These are phyloP conservation scores for Andricus grossulariae DNA, from an alignment of 1,140 invertebrate species.

Conservation along the genomic window DNA sequence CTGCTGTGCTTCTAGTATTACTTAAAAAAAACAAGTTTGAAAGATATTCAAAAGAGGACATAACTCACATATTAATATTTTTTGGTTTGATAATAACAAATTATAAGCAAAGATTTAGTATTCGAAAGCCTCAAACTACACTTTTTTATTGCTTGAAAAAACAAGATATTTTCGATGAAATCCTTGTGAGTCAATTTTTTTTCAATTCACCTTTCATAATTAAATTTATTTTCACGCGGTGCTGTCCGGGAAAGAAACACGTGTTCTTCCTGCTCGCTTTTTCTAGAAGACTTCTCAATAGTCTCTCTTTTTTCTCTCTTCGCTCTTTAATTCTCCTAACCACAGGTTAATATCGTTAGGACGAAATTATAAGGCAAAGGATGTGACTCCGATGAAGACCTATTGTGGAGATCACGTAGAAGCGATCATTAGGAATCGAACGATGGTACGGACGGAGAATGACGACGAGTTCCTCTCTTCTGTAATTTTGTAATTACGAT, in stretches of 20 bases:
- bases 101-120: no score
- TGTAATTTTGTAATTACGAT: conserved; percentile 56
- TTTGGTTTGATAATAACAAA: no score
- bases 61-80: no score
- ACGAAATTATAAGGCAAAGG: conserved; percentile 47
- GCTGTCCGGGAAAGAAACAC: not conserved
- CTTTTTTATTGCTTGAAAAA: no score
- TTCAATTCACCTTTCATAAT: not conserved
- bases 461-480: conserved; percentile 24
- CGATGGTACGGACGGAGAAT: conserved; percentile 51
- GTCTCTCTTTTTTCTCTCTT: conserved; percentile 40
- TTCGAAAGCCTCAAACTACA: no score
- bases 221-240: not conserved
- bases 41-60: no score
- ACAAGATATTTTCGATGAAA: no score
- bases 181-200: no score
- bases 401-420: conserved; percentile 52
- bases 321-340: conserved; percentile 40
- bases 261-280: not conserved
- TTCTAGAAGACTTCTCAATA: conserved; percentile 13
- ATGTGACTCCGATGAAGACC: conserved; percentile 42
- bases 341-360: conserved; percentile 39
- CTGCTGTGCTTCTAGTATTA: no score
- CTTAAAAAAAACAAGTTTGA: no score
- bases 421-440: conserved; percentile 56